phyloP scores from a whole-genome alignment of 2,113 vertebrate species.

The Egretta garzetta region DNA sequence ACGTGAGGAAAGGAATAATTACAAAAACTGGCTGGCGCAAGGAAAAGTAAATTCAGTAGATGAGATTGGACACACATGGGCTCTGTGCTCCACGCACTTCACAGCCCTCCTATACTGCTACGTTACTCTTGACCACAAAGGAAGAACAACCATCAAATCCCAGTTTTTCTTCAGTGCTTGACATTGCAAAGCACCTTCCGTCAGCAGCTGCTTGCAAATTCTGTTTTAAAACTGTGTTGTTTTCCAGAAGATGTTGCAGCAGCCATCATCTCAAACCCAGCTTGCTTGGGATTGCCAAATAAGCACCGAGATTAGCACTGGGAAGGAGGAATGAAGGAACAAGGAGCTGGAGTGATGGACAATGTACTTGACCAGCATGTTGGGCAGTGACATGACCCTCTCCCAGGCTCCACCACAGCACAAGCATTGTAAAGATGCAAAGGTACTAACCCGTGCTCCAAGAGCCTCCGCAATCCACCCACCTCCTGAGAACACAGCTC shows the following conservation, averaged over 20 bases:
- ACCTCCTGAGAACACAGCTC: not conserved
- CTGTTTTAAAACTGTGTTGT: not conserved
- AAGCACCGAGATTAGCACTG: accelerated
- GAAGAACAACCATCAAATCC: not conserved
- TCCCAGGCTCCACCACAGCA: not conserved
- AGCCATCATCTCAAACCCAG: not conserved
- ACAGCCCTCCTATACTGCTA: not conserved
- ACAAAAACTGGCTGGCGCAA: not conserved
- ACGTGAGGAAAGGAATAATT: not conserved
- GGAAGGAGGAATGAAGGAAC: not conserved
- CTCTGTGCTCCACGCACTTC: not conserved
- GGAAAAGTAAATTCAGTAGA: not conserved
- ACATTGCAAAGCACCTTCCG: not conserved
- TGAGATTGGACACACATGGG: accelerated
- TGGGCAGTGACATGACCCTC: not conserved
- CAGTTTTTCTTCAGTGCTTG: not conserved
- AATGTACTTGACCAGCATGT: accelerated
- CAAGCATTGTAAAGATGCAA: accelerated
- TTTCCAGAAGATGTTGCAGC: not conserved
- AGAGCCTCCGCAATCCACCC: not conserved
- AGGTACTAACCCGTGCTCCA: not conserved
- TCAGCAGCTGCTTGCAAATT: not conserved
- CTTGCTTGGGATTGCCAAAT: not conserved
- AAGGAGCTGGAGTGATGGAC: not conserved
- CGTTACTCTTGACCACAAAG: accelerated